Evolutionary conservation across 2,888 invertebrate genomes (phyloP).

Genomic region (Lysandra coridon): DNA sequence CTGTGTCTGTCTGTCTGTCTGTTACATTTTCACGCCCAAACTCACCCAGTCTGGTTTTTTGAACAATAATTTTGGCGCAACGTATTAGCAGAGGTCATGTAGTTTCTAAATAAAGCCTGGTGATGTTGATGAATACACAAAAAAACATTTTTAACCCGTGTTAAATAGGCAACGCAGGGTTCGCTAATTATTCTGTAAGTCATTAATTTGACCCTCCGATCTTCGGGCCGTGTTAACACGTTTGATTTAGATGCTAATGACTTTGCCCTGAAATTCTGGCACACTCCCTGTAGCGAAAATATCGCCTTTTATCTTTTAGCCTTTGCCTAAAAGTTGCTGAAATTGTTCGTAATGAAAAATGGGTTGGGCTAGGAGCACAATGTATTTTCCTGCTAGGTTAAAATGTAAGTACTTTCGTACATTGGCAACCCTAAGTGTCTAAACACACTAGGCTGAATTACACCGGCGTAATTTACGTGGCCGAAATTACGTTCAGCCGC

Average conservation of each 20-base stretch:
- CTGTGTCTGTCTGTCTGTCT: no score
- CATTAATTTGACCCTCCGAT: slow-evolving; percentile 31
- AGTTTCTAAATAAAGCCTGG: no score
- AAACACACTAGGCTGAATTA: no score
- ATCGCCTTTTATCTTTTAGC: background rate
- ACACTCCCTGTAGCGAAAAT: background rate
- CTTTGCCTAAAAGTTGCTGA: background rate
- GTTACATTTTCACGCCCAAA: no score
- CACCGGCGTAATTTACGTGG: no score
- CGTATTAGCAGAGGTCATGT: no score
- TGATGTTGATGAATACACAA: background rate
- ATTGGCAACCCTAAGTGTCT: no score
- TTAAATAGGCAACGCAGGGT: background rate
- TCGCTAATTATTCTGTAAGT: slow-evolving; percentile 22
- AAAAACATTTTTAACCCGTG: slow-evolving; percentile 13
- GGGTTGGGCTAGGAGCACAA: background rate
- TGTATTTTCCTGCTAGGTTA: background rate
- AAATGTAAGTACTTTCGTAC: no score
- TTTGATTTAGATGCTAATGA: slow-evolving; percentile 36
- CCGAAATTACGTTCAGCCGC: no score
- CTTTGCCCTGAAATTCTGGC: background rate
- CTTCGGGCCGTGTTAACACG: slow-evolving; percentile 24
- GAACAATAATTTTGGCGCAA: no score
- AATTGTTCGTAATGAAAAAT: background rate
- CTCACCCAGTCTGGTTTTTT: no score